Percentiles rank a stretch among this genome's conserved stretches.
Evolutionary conservation across 53 echinoderm and acorn worm genomes (phyloP).

Genomic region (Stichopus horrens): DNA sequence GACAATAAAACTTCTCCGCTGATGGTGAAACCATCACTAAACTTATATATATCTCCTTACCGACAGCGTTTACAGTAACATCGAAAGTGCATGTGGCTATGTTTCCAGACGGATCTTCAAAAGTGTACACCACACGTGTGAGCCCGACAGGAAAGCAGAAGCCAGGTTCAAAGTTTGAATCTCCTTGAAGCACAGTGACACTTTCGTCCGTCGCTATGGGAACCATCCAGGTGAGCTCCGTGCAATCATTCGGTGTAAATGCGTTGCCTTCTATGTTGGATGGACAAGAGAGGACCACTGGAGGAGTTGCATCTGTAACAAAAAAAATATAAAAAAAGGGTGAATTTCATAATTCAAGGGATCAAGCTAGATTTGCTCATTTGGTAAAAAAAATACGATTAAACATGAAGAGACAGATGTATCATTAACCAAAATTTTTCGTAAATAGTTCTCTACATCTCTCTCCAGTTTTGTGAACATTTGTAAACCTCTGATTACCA

Average conservation of each 20-base stretch:
- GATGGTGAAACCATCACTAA: too few species aligned
- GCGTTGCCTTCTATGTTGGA: not conserved
- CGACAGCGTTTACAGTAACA: slow-evolving; percentile 4
- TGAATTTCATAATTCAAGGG: too few species aligned
- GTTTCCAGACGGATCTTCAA: slow-evolving; percentile 31
- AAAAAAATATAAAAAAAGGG: not conserved
- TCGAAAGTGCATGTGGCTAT: slow-evolving; percentile 19
- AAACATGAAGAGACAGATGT: too few species aligned
- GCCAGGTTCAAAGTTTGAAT: not conserved
- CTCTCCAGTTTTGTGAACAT: too few species aligned
- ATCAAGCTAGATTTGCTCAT: too few species aligned
- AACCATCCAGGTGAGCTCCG: not conserved
- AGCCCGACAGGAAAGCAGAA: not conserved
- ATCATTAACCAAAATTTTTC: too few species aligned
- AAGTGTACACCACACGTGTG: slow-evolving; percentile 3
- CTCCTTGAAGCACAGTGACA: not conserved
- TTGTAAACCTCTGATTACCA: too few species aligned
- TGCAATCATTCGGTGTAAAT: not conserved
- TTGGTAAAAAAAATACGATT: too few species aligned
- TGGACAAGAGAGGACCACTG: slow-evolving; percentile 18
- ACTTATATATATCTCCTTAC: not conserved
- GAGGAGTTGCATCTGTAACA: not conserved
- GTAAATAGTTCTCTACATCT: too few species aligned
- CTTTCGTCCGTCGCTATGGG: slow-evolving; percentile 32
- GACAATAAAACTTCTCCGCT: too few species aligned